Base-by-base conservation (phyloP, 37 sponge, comb jelly and placozoan genomes). In the Spongilla lacustris region DNA sequence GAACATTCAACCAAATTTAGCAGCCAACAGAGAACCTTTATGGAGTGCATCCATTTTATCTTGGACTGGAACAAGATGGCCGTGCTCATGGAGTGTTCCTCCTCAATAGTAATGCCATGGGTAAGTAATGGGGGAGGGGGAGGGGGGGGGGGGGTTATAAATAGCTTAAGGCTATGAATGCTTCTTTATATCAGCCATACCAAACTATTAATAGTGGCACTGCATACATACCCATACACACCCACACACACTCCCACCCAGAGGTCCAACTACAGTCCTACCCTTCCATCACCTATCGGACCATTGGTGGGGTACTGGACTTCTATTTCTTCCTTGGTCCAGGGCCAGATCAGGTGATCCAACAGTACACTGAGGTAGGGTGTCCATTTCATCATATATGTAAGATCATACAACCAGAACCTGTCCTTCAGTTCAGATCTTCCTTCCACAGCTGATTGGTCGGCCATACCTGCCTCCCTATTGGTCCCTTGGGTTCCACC, bases 61-160 rank as follows among this genome's bases (percentile, higher is more conserved):
- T 95, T 28, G 78, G 84, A 36, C 33, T 92, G 58, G 96, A 95
- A 50, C 32, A 50, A 12, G 82, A 78, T 79, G 90, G 89, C 21
- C 33, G 49, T 67, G 78, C 89, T 21, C 84, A 94, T 66, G 96
- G 92, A 24, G 92, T 95, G 35, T 81, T 95, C 17, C 78, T 95
- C 31, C 83, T 87, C 66, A 95, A 95, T 90, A 89, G 90, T 73
- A 95, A 95, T 92, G 96, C 96, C 25, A 95, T 95, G 96, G 96
- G 93, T 93, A 67, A 30, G 87, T 36, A 11, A 5, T 4, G 46
- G 4, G 46, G 46, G 8, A 46, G 8, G 46, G n/a, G n/a, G n/a
- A n/a, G n/a, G n/a, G n/a, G n/a, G n/a, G n/a, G n/a, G n/a, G n/a
- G n/a, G n/a, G n/a, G n/a, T n/a, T n/a, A n/a, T n/a, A n/a, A n/a